Percentiles rank a stretch among this genome's conserved stretches.
Evolutionary conservation across 2,888 invertebrate species (phyloP).

Genomic region (Dioctria linearis): DNA sequence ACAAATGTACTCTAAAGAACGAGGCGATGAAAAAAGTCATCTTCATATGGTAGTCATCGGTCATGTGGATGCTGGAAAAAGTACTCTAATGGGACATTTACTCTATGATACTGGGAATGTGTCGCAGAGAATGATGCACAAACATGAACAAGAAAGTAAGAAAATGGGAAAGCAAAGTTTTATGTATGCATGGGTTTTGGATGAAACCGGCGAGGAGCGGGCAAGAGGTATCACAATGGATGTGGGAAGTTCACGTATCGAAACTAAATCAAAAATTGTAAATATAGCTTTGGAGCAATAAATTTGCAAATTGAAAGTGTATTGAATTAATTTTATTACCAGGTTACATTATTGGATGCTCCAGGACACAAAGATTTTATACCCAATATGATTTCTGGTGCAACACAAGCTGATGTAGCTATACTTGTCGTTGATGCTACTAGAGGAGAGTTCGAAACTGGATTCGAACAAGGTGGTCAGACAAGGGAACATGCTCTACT

Average conservation of each 20-base stretch:
- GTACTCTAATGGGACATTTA: slow-evolving; percentile 91
- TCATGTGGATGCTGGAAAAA: slow-evolving; percentile 82
- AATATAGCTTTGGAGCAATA: background rate
- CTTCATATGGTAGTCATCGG: slow-evolving; percentile 94
- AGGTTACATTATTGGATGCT: slow-evolving; percentile 91
- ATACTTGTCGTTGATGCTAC: slow-evolving; percentile 96
- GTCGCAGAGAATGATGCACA: slow-evolving; percentile 91
- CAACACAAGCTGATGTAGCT: slow-evolving; percentile 98
- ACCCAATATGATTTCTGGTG: slow-evolving; percentile 99
- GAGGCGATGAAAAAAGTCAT: slow-evolving; percentile 86
- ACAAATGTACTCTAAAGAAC: slow-evolving; percentile 79
- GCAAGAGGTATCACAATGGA: slow-evolving; percentile 99
- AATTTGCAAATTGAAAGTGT: background rate
- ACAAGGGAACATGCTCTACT: slow-evolving; percentile 97
- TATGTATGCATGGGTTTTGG: slow-evolving; percentile 98
- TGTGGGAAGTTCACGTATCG: slow-evolving; percentile 93
- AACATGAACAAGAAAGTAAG: slow-evolving; percentile 97
- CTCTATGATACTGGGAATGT: slow-evolving; percentile 90
- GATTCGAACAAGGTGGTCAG: slow-evolving; percentile 98
- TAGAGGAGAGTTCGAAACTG: slow-evolving; percentile 98
- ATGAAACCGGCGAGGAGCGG: slow-evolving; percentile 98
- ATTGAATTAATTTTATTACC: slow-evolving; percentile 1
- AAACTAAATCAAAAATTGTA: slow-evolving; percentile 83
- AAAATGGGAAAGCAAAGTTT: slow-evolving; percentile 98
- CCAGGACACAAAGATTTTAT: slow-evolving; percentile 99